Evolutionary conservation across 2,888 invertebrate species (phyloP).

Genomic region (Caradrina clavipalpis): DNA sequence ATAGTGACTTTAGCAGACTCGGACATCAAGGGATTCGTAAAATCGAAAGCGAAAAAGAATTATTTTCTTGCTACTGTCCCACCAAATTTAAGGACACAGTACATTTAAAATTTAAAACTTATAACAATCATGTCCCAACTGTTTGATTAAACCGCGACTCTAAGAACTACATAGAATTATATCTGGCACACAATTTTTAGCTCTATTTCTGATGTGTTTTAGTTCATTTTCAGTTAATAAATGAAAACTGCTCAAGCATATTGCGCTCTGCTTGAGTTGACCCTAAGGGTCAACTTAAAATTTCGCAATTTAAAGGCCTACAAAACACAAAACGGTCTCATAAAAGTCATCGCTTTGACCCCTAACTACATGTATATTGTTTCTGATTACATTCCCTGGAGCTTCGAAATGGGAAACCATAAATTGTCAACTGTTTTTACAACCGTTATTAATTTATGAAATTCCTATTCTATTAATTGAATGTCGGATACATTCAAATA

Average conservation of each 20-base stretch:
- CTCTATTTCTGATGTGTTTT: not conserved
- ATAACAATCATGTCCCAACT: conserved; percentile 47
- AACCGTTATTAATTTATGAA: too few relatives aligned
- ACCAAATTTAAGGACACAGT: not conserved
- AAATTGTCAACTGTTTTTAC: not conserved
- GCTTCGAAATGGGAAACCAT: conserved; percentile 26
- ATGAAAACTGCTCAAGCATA: not conserved
- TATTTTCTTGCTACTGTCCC: not conserved
- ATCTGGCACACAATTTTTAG: not conserved
- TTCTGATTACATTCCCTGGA: conserved; percentile 41
- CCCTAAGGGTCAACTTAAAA: conserved; percentile 24
- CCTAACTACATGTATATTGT: conserved; percentile 49
- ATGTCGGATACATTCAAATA: too few relatives aligned
- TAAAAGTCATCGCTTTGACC: conserved; percentile 37
- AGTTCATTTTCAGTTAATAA: not conserved
- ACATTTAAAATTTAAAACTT: conserved; percentile 33
- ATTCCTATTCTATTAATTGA: too few relatives aligned
- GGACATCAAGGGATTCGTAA: too few relatives aligned
- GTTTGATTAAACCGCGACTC: conserved; percentile 56
- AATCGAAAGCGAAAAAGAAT: too few relatives aligned
- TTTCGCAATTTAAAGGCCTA: conserved; percentile 33
- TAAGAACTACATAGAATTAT: not conserved
- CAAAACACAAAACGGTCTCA: conserved; percentile 46
- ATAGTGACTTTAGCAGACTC: too few relatives aligned
- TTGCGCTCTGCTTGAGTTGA: not conserved